Percentiles rank a stretch among this genome's conserved stretches.
Evolutionary conservation across 2,797 vertebrate species (phyloP).

Genomic region (Phalloptychus januarius): DNA sequence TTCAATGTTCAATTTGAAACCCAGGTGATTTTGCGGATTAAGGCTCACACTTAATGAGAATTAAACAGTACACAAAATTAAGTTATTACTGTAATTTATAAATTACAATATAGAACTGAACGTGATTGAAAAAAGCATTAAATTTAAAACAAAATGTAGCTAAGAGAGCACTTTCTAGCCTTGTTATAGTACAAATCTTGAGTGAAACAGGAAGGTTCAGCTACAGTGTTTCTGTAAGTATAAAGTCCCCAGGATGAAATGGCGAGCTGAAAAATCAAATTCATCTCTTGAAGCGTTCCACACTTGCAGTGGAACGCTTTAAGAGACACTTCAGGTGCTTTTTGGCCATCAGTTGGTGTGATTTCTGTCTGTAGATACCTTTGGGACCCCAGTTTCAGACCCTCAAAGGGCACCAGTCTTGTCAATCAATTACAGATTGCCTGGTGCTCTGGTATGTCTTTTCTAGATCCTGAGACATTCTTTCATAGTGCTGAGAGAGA

Average conservation of each 20-base stretch:
- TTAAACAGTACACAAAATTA: neutral
- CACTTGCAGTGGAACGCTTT: constrained; percentile 77
- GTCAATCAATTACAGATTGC: constrained; percentile 95
- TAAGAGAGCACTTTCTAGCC: constrained; percentile 36
- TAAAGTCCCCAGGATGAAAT: constrained; percentile 89
- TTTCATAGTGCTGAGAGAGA: constrained; percentile 81
- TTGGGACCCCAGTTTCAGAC: constrained; percentile 94
- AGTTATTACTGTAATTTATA: constrained; percentile 1
- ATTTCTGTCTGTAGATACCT: constrained; percentile 88
- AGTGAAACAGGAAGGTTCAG: constrained; percentile 51
- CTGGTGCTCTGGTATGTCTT: constrained; percentile 86
- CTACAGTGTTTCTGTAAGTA: constrained; percentile 34
- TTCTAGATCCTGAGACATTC: constrained; percentile 75
- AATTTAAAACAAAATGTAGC: neutral
- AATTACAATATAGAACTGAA: constrained; percentile 21
- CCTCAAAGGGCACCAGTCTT: constrained; percentile 97
- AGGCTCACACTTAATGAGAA: too few relatives aligned
- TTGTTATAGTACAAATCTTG: constrained; percentile 47
- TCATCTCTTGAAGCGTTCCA: constrained; percentile 87
- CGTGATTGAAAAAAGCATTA: neutral
- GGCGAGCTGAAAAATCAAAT: constrained; percentile 87
- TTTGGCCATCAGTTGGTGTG: constrained; percentile 76
- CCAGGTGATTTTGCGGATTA: too few relatives aligned
- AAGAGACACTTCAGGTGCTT: constrained; percentile 83
- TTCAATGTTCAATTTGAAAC: too few relatives aligned